These are phyloP conservation scores for Chalcosyrphus nemorum DNA, from an alignment of 2,888 invertebrate genomes.

Conservation along the genomic window DNA sequence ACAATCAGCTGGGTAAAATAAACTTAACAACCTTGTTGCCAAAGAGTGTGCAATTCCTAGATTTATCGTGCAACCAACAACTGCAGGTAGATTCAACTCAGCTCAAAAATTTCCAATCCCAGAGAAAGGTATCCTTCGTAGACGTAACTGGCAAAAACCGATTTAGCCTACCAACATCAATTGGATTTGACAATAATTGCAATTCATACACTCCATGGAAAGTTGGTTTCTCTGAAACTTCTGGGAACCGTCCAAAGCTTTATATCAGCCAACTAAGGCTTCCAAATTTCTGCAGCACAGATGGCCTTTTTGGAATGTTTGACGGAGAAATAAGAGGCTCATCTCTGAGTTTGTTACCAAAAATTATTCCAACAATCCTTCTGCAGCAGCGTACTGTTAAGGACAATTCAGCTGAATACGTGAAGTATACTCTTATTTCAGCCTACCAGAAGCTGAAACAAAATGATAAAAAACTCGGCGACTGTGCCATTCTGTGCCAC, in stretches of 20 bases:
- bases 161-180: conserved; percentile 85
- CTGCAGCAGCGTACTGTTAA: conserved; percentile 91
- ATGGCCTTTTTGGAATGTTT: conserved; percentile 91
- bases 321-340: conserved; percentile 89
- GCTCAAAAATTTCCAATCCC: conserved; percentile 90
- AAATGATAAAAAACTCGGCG: conserved; percentile 88
- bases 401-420: conserved; percentile 90
- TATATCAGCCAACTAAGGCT: conserved; percentile 90
- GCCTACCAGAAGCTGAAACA: conserved; percentile 90
- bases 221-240: conserved; percentile 92
- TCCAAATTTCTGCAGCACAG: conserved; percentile 89
- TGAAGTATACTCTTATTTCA: conserved; percentile 92
- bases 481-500: conserved; percentile 89
- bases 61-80: conserved; percentile 91
- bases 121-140: conserved; percentile 90
- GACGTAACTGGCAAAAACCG: conserved; percentile 92
- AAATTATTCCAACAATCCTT: conserved; percentile 89
- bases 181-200: conserved; percentile 82
- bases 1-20: conserved; percentile 91
- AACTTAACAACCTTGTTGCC: conserved; percentile 90
- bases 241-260: conserved; percentile 88
- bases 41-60: conserved; percentile 91
- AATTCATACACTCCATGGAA: conserved; percentile 89
- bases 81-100: conserved; percentile 92
- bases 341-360: conserved; percentile 87